These are phyloP conservation scores for Temnothorax ravouxi DNA, from an alignment of 2,888 invertebrate species.

Conservation along the genomic window DNA sequence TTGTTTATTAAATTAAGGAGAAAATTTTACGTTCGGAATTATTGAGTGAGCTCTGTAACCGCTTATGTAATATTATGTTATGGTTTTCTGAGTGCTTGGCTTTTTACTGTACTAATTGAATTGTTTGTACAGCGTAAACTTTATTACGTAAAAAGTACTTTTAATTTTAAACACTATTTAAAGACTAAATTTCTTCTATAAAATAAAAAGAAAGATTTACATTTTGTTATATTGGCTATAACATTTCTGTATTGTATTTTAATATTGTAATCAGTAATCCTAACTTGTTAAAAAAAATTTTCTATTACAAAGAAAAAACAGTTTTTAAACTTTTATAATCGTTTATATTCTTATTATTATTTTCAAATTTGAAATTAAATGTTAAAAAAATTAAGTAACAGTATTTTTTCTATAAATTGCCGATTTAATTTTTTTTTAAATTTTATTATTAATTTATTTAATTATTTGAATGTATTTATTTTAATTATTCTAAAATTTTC, in stretches of 20 bases:
- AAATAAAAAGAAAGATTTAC: neutral
- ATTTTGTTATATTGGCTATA: neutral
- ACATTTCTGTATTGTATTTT: neutral
- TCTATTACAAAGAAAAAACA: neutral
- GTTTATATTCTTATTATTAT: neutral
- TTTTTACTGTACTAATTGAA: slow-evolving; percentile 29
- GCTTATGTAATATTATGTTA: neutral
- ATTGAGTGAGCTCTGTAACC: slow-evolving; percentile 15
- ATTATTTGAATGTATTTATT: neutral
- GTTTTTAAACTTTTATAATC: neutral
- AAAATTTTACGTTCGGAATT: neutral
- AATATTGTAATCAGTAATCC: neutral
- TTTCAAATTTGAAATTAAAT: neutral
- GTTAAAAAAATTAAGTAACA: neutral
- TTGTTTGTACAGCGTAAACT: neutral
- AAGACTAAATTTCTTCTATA: neutral
- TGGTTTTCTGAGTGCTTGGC: slow-evolving; percentile 18
- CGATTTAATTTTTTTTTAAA: neutral
- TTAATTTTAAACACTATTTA: neutral
- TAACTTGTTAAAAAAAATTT: neutral
- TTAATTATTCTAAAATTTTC: neutral
- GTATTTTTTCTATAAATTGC: neutral
- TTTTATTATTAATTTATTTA: neutral
- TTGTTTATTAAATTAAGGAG: neutral
- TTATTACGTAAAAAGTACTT: slow-evolving; percentile 16